Percentiles rank a stretch among this genome's conserved stretches.
Conservation (phyloP, 1,140 invertebrate genomes). For the Bradynema listronoti region DNA sequence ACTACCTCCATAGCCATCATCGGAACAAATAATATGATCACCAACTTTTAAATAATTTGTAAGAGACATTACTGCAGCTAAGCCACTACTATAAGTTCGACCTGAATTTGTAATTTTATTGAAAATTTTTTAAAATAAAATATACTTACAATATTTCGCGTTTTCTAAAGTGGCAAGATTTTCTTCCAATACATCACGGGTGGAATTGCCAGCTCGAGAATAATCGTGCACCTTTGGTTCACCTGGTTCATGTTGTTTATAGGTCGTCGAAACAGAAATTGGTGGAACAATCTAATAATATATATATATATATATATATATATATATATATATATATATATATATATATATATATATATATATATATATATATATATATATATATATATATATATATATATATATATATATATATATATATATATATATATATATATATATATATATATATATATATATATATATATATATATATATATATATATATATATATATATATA, state of each 20-base stretch:
- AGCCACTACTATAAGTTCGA: constrained; percentile 78
- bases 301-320: too few relatives aligned
- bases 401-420: too few relatives aligned
- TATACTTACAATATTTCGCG: constrained; percentile 70
- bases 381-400: too few relatives aligned
- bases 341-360: too few relatives aligned
- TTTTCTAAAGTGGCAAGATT: constrained; percentile 81
- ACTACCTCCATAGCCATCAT: constrained; percentile 86
- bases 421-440: too few relatives aligned
- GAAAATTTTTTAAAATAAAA: neutral
- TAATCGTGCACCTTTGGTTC: constrained; percentile 80
- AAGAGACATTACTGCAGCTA: constrained; percentile 75
- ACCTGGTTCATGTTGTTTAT: constrained; percentile 76
- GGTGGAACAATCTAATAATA: constrained; percentile 73
- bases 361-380: too few relatives aligned
- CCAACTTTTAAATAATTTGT: constrained; percentile 71
- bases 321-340: too few relatives aligned
- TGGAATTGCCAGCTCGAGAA: constrained; percentile 89
- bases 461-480: too few relatives aligned
- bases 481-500: too few relatives aligned
- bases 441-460: too few relatives aligned
- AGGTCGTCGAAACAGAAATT: constrained; percentile 82
- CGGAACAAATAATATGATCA: constrained; percentile 81
- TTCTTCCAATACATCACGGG: constrained; percentile 76
- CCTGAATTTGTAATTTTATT: constrained; percentile 52